phyloP scores from a whole-genome alignment of 2,888 invertebrate species.

The Drosophila quasianomalipes region DNA sequence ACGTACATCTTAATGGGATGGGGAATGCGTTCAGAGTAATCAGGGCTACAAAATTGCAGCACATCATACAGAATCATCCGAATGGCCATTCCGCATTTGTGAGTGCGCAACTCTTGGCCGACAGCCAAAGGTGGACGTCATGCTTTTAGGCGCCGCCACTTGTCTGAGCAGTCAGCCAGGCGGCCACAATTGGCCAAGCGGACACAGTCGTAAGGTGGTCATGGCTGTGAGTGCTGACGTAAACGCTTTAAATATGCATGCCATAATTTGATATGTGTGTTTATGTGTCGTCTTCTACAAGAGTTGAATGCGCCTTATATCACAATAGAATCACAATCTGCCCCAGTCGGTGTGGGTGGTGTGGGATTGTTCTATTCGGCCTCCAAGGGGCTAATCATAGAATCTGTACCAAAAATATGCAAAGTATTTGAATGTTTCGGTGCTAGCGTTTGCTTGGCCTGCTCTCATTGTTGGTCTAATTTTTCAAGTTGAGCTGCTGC shows the following conservation, averaged over 20 bases:
- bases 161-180: conserved; percentile 59
- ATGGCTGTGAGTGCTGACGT: conserved; percentile 65
- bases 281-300: conserved; percentile 18
- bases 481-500: conserved; percentile 48
- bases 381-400: conserved; percentile 60
- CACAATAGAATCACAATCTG: conserved; percentile 50
- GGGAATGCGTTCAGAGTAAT: conserved; percentile 43
- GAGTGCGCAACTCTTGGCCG: conserved; percentile 65
- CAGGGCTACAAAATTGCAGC: conserved; percentile 48
- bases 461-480: not conserved
- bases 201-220: conserved; percentile 67
- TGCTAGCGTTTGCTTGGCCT: conserved; percentile 4
- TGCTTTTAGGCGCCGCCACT: conserved; percentile 69
- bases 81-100: conserved; percentile 15
- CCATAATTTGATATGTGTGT: conserved; percentile 16
- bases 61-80: conserved; percentile 22
- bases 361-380: conserved; percentile 23
- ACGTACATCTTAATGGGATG: conserved; percentile 18
- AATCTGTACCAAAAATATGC: conserved; percentile 34
- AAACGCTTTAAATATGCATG: conserved; percentile 73
- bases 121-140: conserved; percentile 74
- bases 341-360: not conserved
- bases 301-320: conserved; percentile 67
- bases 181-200: conserved; percentile 37
- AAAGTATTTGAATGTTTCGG: conserved; percentile 36